Conservation (phyloP, 35 echinoderm and acorn worm species). For the Lytechinus variegatus region DNA sequence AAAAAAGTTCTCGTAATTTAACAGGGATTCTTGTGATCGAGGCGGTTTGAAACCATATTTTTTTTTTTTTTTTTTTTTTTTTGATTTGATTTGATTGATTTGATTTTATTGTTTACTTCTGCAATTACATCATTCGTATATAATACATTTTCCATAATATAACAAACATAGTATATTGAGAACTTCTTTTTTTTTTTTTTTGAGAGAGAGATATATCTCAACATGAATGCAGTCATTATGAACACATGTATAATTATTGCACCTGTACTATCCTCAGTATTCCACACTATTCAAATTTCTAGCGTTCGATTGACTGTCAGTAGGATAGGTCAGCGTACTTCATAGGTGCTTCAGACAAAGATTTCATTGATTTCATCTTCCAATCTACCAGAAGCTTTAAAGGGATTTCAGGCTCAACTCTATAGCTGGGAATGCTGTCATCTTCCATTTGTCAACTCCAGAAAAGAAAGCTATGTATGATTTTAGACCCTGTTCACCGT, state of each 20-base stretch:
- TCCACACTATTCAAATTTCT: not conserved
- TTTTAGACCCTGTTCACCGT: too few relatives aligned
- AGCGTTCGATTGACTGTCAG: not conserved
- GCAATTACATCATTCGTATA: too few relatives aligned
- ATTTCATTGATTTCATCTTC: constrained; percentile 13
- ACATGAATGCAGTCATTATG: not conserved
- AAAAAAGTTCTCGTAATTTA: too few relatives aligned
- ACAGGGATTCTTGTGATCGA: too few relatives aligned
- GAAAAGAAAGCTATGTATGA: not conserved
- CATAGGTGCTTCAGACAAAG: not conserved
- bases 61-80: too few relatives aligned
- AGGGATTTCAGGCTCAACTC: not conserved
- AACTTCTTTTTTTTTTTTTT: too few relatives aligned
- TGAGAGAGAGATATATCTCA: too few relatives aligned
- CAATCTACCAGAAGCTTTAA: not conserved
- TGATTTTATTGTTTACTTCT: too few relatives aligned
- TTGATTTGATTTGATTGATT: too few relatives aligned
- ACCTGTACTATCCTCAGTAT: not conserved
- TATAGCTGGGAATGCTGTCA: not conserved
- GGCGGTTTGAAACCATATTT: too few relatives aligned
- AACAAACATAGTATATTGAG: too few relatives aligned
- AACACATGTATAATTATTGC: constrained; percentile 6
- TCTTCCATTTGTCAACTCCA: not conserved
- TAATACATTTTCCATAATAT: too few relatives aligned
- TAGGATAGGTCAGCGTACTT: not conserved